Conservation (phyloP, 1,140 invertebrate genomes). For the Ganaspis sp. region DNA sequence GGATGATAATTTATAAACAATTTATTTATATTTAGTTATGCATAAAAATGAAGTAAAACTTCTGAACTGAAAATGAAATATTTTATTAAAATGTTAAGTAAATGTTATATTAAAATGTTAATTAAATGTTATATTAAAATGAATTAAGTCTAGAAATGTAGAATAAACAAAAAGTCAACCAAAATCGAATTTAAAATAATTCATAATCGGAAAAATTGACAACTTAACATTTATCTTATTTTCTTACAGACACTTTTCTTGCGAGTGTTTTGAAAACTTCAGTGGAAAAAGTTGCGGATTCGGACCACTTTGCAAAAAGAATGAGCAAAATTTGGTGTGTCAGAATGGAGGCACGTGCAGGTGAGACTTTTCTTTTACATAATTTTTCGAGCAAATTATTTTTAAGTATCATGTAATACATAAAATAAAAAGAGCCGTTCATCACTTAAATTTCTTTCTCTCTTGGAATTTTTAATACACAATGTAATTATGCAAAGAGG, state of each 20-base stretch:
- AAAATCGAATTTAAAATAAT: too few species aligned
- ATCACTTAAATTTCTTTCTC: not conserved
- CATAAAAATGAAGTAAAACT: too few species aligned
- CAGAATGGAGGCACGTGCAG: conserved; percentile 87
- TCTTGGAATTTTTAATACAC: conserved; percentile 43
- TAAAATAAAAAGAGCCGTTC: not conserved
- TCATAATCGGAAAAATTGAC: not conserved
- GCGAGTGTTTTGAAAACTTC: conserved; percentile 85
- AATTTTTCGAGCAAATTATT: not conserved
- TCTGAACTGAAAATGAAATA: too few species aligned
- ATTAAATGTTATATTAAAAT: too few species aligned
- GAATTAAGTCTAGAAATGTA: too few species aligned
- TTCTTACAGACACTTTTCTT: conserved; percentile 78
- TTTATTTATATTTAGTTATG: too few species aligned
- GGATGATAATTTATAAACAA: too few species aligned
- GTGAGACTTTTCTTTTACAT: conserved; percentile 72
- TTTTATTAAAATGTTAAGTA: too few species aligned
- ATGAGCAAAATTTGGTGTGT: conserved; percentile 80
- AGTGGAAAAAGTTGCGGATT: conserved; percentile 83
- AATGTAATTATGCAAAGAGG: not conserved
- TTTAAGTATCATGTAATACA: too few species aligned
- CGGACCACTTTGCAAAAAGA: conserved; percentile 83
- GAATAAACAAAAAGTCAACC: too few species aligned
- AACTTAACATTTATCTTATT: not conserved
- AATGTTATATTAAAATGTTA: too few species aligned